Evolutionary conservation across 2,797 vertebrate genomes (phyloP).

Genomic region (Rhinophrynus dorsalis): DNA sequence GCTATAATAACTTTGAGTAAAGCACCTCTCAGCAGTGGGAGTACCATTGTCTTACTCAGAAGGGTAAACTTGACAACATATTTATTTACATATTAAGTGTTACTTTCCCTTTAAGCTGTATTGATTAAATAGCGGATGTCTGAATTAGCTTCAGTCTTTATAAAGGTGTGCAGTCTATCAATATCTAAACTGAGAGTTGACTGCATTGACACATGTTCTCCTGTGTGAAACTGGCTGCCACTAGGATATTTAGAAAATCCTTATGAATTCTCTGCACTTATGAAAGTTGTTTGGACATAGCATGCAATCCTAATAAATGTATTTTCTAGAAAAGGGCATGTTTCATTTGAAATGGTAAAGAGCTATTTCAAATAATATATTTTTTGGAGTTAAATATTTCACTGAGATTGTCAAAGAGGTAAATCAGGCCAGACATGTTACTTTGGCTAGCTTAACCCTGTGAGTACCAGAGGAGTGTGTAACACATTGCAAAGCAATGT

Average conservation of each 20-base stretch:
- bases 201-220: not conserved
- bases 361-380: slow-evolving; percentile 6
- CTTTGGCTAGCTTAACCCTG: too few species aligned
- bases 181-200: slow-evolving; percentile 10
- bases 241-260: not conserved
- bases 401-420: too few species aligned
- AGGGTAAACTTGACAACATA: too few species aligned
- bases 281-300: not conserved
- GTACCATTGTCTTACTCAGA: too few species aligned
- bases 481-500: too few species aligned
- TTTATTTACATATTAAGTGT: too few species aligned
- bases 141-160: slow-evolving; percentile 13
- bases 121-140: slow-evolving; percentile 6
- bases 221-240: slow-evolving; percentile 15
- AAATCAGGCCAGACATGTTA: slow-evolving; percentile 20
- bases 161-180: slow-evolving; percentile 1
- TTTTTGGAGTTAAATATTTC: too few species aligned
- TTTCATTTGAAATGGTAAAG: slow-evolving; percentile 32
- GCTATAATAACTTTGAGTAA: too few species aligned
- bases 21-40: too few species aligned
- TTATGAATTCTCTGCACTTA: slow-evolving; percentile 16
- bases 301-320: slow-evolving; percentile 1
- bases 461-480: too few species aligned
- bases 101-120: too few species aligned
- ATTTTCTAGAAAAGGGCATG: slow-evolving; percentile 9